These are phyloP conservation scores for Coenobita brevimanus DNA, from an alignment of 1,140 invertebrate species.

Conservation along the genomic window DNA sequence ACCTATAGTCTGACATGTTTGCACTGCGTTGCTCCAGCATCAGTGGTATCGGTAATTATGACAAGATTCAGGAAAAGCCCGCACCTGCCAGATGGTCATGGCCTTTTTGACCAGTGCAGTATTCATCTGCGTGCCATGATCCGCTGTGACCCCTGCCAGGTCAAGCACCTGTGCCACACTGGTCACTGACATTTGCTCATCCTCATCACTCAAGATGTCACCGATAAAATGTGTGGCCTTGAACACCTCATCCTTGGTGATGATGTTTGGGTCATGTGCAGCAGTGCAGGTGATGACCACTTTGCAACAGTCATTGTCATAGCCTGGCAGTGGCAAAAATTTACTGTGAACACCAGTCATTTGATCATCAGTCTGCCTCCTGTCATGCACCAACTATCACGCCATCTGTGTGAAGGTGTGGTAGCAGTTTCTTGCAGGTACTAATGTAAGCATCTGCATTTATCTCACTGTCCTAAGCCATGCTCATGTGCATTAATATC, in stretches of 20 bases:
- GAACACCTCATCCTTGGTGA: constrained; percentile 69
- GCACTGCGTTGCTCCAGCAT: no score
- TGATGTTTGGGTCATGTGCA: constrained; percentile 71
- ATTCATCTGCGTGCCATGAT: constrained; percentile 72
- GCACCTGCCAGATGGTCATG: constrained; percentile 66
- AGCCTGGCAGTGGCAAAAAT: constrained; percentile 58
- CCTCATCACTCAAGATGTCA: constrained; percentile 69
- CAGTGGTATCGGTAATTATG: no score
- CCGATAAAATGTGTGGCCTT: constrained; percentile 66
- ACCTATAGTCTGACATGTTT: no score
- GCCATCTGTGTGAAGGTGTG: no score
- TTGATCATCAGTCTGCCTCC: no score
- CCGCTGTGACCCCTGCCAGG: constrained; percentile 71
- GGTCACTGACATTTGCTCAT: constrained; percentile 71
- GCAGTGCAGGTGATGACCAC: constrained; percentile 71
- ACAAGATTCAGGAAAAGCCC: no score
- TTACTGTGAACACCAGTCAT: constrained; percentile 41
- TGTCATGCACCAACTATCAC: no score
- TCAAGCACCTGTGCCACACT: constrained; percentile 73
- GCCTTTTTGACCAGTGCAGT: constrained; percentile 72
- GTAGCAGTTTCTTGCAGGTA: no score
- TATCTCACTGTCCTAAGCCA: no score
- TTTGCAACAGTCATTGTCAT: constrained; percentile 53
- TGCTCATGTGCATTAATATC: no score
- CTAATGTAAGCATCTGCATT: no score